Evolutionary conservation across 2,113 vertebrate genomes (phyloP), one percentile per base, ranked within the genome.

Genomic region (Chaenocephalus aceratus): DNA sequence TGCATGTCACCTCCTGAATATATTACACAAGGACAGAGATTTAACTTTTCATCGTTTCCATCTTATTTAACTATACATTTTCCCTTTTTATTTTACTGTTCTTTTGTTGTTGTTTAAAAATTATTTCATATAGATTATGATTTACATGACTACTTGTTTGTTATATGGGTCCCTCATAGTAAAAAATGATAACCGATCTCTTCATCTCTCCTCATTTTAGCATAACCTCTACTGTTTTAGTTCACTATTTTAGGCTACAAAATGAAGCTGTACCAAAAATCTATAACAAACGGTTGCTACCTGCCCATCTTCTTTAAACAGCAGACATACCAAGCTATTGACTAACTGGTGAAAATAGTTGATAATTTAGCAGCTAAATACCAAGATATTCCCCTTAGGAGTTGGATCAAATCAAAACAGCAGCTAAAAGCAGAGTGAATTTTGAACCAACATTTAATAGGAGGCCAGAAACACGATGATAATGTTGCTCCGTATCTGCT

Each of bases 1-100:
- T 62, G 14, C 83, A 84, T 89, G 76, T 85, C 82, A 83, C 26
- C 59, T 6, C 41, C 69, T 72, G 79, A 84, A 83, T 86, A 71
- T 11, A 82, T 85, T 77, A 67, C 18, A 72, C 61, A 59, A 67
- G 30, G 57, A 64, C 49, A 57, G 46, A 68, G 46, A 46, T 79
- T 34, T 54, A 63, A 14, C 14, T 14, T 36, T 66, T 78, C 11
- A 30, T 75, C 30, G 44, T 80, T 79, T 81, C 49, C 21, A 44
- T 63, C 26, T 58, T 23, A 48, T 1, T 45, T 59, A 11, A 56
- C 13, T 6, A 8, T 6, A 21, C 72, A 66, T 68, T 70, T 46
- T 46, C 12, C 45, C 45, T 46, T 11, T 11, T 46, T 46, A 2
- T 10, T 46, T 30, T 30, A 30, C 3, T 0, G 5, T 41, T 41